Percentiles rank a stretch among this genome's conserved stretches.
Evolutionary conservation across 2,113 vertebrate species (phyloP).

Genomic region (Periophthalmus modestus): DNA sequence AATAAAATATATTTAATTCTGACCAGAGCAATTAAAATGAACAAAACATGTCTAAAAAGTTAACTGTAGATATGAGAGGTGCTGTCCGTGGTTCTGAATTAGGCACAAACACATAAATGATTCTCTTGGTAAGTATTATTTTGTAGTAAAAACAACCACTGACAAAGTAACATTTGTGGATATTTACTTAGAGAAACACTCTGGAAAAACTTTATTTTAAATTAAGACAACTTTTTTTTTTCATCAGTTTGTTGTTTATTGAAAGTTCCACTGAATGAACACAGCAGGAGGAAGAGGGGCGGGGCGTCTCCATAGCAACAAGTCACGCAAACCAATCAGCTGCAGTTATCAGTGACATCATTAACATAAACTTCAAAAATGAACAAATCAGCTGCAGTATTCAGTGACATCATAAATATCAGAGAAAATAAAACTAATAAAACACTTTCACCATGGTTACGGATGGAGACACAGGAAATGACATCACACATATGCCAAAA

Average conservation of each 20-base stretch:
- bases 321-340: constrained; percentile 49
- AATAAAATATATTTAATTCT: too few species aligned
- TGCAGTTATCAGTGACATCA: constrained; percentile 19
- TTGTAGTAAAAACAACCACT: neutral
- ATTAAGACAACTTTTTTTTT: neutral
- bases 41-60: too few species aligned
- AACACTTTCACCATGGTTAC: constrained; percentile 59
- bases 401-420: constrained; percentile 5
- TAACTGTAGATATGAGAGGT: too few species aligned
- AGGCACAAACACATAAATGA: too few species aligned
- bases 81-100: neutral
- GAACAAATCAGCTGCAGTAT: constrained; percentile 31
- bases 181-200: neutral
- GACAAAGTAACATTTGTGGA: too few species aligned
- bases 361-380: neutral
- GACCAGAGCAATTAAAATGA: neutral
- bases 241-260: constrained; percentile 58
- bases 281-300: constrained; percentile 25
- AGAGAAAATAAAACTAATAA: constrained; percentile 23
- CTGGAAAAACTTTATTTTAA: neutral
- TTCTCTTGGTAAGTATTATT: too few species aligned
- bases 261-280: constrained; percentile 60
- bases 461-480: constrained; percentile 56
- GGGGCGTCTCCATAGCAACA: constrained; percentile 59
- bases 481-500: constrained; percentile 46